Conservation (phyloP, 2,113 vertebrate species). For the Xiphias gladius region DNA sequence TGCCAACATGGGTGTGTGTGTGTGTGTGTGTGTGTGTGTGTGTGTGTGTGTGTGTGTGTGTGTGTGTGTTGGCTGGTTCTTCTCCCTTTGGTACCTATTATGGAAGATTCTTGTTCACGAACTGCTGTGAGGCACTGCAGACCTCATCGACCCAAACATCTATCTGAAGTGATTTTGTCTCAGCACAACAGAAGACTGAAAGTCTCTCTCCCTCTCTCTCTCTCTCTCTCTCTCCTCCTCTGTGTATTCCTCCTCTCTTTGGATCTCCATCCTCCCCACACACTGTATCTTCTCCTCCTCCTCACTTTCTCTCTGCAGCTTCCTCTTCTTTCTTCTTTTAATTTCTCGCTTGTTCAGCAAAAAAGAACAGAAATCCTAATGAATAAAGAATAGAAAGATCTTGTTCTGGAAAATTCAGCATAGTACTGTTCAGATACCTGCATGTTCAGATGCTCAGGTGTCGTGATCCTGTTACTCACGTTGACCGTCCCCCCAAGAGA, state of each 20-base stretch:
- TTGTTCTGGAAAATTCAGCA: no score
- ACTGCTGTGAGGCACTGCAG: slow-evolving; percentile 37
- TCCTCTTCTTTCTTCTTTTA: not conserved
- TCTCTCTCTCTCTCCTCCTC: not conserved
- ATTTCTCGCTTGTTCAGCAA: not conserved
- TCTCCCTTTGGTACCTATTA: slow-evolving; percentile 55
- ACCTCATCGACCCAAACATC: slow-evolving; percentile 39
- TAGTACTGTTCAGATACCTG: no score
- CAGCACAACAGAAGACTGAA: not conserved
- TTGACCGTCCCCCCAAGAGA: no score
- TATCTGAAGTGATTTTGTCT: slow-evolving; percentile 25
- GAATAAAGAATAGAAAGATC: not conserved
- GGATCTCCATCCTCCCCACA: not conserved
- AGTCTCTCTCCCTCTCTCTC: not conserved
- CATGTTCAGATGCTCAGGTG: no score
- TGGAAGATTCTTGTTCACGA: slow-evolving; percentile 42
- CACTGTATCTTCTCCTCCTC: not conserved
- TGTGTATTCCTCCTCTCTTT: not conserved
- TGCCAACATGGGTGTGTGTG: slow-evolving; percentile 13
- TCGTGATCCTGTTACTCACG: no score
- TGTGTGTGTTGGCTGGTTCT: slow-evolving; percentile 6
- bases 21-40: slow-evolving; percentile 23
- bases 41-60: slow-evolving; percentile 11
- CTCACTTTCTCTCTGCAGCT: not conserved
- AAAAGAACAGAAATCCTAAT: not conserved